Base-by-base conservation (phyloP, 2,113 vertebrate species). In the Macquaria australasica region DNA sequence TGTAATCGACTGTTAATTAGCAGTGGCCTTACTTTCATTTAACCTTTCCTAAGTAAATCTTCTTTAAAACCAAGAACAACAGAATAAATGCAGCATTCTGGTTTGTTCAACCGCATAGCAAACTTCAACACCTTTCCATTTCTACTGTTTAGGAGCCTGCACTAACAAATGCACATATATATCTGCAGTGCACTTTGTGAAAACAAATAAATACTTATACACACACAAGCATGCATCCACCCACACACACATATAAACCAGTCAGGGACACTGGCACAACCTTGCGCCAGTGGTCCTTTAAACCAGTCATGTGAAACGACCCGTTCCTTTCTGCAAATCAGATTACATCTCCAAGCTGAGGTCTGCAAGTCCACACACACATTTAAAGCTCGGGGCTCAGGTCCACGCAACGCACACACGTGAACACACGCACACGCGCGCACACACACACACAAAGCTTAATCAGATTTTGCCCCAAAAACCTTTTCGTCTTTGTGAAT, bases 241-340 rank as follows among this genome's bases (percentile, higher is more conserved):
- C 11, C 55, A 34, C 50, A 64, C 73, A 68, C 51, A 59, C 67
- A 79, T 81, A 83, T 68, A 83, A 10, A 58, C 58, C 45, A 86
- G 81, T 78, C 64, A 66, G 83, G 85, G 90, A 93, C 89, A 90
- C 92, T 94, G 95, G 94, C 94, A 95, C 93, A 89, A 89, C 84
- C 93, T 91, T 94, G 91, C 84, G 87, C 92, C 93, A 92, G 91
- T 86, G 87, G 91, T 90, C 86, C 79, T 89, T 94, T 93, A 95
- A 95, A 94, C 90, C 95, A 92, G 95, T 96, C 95, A 96, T 95
- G 95, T 95, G 95, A 96, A 94, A 92, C 81, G 82, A 94, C 93
- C 93, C 90, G 68, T 91, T 96, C 84, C 83, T 82, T 92, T 90
- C 92, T 91, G 93, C 91, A 95, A 95, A 96, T 95, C 94, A 95